phyloP scores from a whole-genome alignment of 2,888 invertebrate species.

The Nematopogon swammerdamellus region DNA sequence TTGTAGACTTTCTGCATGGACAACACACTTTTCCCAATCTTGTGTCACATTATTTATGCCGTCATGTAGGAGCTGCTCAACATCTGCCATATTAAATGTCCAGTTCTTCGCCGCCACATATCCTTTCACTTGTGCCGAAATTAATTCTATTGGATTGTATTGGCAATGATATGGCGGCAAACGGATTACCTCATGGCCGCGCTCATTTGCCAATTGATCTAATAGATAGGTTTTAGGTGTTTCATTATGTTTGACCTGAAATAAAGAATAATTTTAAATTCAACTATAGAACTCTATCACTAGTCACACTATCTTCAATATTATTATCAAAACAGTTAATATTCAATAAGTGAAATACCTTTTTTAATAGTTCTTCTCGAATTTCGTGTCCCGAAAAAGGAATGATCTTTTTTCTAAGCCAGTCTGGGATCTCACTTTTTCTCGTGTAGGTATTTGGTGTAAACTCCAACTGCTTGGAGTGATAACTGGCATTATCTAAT shows the following conservation, averaged over 20 bases:
- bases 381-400: background rate
- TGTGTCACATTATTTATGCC: slow-evolving; percentile 2
- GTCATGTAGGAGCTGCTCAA: slow-evolving; percentile 4
- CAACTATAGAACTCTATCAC: no score
- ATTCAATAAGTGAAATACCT: background rate
- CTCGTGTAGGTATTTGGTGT: slow-evolving; percentile 2
- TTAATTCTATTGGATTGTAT: slow-evolving; percentile 7
- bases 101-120: background rate
- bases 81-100: background rate
- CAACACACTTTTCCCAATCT: background rate
- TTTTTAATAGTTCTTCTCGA: background rate
- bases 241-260: background rate
- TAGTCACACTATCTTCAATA: no score
- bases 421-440: background rate
- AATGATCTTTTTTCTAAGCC: slow-evolving; percentile 1
- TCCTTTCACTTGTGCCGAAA: slow-evolving; percentile 5
- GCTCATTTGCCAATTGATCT: slow-evolving; percentile 2
- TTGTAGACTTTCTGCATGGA: background rate
- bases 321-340: no score
- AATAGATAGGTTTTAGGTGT: background rate
- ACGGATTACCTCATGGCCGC: slow-evolving; percentile 3
- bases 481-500: slow-evolving; percentile 8
- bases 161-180: slow-evolving; percentile 8
- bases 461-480: slow-evolving; percentile 7
- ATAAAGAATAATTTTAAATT: background rate